A percentile compares a stretch with the other conserved stretches of the same genome.
Conservation (phyloP, 2,797 vertebrate species). For the Harpagifer antarcticus region DNA sequence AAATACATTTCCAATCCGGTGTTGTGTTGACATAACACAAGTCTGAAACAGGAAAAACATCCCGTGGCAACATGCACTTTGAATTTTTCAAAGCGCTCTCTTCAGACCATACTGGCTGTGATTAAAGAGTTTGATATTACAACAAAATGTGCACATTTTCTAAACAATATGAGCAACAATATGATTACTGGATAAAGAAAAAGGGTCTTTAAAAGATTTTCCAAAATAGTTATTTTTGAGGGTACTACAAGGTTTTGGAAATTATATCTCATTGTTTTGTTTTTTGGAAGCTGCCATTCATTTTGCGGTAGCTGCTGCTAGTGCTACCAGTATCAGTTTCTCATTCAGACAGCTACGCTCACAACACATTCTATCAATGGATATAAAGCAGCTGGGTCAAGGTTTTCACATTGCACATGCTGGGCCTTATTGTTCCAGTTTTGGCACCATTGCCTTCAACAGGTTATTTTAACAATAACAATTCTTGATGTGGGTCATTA, state of each 20-base stretch:
- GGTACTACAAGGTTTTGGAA: neutral
- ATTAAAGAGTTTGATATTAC: slow-evolving; percentile 26
- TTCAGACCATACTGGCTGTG: slow-evolving; percentile 3
- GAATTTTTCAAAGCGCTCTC: slow-evolving; percentile 8
- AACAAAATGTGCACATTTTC: neutral
- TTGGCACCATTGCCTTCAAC: neutral
- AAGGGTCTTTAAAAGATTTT: slow-evolving; percentile 1
- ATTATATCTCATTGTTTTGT: neutral
- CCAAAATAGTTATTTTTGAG: slow-evolving; percentile 2
- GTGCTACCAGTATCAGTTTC: neutral
- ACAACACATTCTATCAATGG: neutral
- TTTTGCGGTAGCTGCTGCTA: neutral
- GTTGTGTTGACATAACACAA: slow-evolving; percentile 9
- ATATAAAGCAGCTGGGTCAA: neutral
- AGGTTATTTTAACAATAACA: neutral
- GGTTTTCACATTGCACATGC: neutral
- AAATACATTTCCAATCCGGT: slow-evolving; percentile 34
- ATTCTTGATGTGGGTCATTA: neutral
- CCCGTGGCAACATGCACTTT: slow-evolving; percentile 10
- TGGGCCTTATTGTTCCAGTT: neutral
- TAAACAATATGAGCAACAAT: slow-evolving; percentile 2
- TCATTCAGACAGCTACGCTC: neutral
- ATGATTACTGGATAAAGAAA: slow-evolving; percentile 10
- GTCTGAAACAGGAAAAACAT: slow-evolving; percentile 13
- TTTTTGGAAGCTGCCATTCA: neutral